Conservation (phyloP, 1,140 invertebrate species). For the Drosophila willistoni region DNA sequence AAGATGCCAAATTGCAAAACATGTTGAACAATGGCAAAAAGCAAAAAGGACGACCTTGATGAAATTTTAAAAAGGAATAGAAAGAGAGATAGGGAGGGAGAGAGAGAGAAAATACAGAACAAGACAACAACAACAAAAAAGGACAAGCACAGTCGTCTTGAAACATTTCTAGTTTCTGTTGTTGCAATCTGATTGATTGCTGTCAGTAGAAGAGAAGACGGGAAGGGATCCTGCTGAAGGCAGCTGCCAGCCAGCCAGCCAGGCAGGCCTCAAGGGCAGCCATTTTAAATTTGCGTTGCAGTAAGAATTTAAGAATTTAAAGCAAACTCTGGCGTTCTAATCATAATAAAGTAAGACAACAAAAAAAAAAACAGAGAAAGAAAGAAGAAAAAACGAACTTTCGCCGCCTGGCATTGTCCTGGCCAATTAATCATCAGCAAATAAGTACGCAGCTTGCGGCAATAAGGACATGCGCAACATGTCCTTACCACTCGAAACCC, state of each 20-base stretch:
- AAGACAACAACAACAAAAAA: background rate
- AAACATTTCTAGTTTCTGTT: slow-evolving; percentile 61
- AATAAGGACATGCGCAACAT: slow-evolving; percentile 75
- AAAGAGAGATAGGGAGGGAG: slow-evolving; percentile 41
- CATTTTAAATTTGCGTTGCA: slow-evolving; percentile 57
- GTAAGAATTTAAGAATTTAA: slow-evolving; percentile 50
- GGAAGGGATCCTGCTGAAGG: slow-evolving; percentile 44
- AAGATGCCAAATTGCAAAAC: slow-evolving; percentile 58
- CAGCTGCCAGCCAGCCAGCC: slow-evolving; percentile 43
- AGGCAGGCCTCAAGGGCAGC: slow-evolving; percentile 15
- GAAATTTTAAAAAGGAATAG: slow-evolving; percentile 49
- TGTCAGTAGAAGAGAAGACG: slow-evolving; percentile 59
- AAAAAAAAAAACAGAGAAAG: background rate
- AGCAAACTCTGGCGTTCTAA: slow-evolving; percentile 18
- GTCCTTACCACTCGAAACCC: slow-evolving; percentile 29
- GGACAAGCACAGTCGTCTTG: slow-evolving; percentile 3
- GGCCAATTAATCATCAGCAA: slow-evolving; percentile 60
- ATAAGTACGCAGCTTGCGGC: slow-evolving; percentile 62
- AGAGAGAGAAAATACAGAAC: slow-evolving; percentile 43
- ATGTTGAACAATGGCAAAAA: slow-evolving; percentile 53
- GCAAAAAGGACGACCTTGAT: slow-evolving; percentile 48
- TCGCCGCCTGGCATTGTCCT: slow-evolving; percentile 43
- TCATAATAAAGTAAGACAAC: background rate
- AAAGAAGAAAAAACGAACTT: slow-evolving; percentile 53
- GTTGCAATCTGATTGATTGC: slow-evolving; percentile 80